phyloP scores from a whole-genome alignment of 2,888 invertebrate genomes.

The Drosophila setosimentum region DNA sequence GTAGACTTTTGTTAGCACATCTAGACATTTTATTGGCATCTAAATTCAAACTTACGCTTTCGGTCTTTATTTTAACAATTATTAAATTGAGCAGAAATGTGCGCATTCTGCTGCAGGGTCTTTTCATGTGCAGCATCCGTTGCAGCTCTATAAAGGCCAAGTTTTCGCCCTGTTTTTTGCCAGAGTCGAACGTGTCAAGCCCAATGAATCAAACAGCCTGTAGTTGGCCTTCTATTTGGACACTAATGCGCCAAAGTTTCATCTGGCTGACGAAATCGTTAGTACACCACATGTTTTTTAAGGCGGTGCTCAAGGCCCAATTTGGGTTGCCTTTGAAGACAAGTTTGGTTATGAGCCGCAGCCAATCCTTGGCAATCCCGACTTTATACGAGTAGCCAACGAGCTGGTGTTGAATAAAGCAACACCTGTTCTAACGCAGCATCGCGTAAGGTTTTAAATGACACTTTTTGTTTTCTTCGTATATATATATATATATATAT shows the following conservation, averaged over 20 bases:
- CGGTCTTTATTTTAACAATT: neutral
- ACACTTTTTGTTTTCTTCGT: constrained; percentile 10
- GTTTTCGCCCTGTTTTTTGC: constrained; percentile 49
- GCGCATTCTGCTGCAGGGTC: constrained; percentile 12
- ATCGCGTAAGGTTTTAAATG: constrained; percentile 41
- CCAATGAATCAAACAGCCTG: constrained; percentile 21
- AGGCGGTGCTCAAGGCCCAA: constrained; percentile 42
- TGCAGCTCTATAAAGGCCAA: constrained; percentile 16
- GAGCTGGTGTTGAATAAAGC: constrained; percentile 43
- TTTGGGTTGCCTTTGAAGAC: constrained; percentile 39
- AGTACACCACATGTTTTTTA: constrained; percentile 29
- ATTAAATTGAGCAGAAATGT: constrained; percentile 25
- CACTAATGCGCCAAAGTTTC: constrained; percentile 36
- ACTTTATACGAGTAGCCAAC: constrained; percentile 36
- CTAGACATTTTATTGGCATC: neutral
- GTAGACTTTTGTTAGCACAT: constrained; percentile 21
- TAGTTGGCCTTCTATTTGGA: constrained; percentile 35
- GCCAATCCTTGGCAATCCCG: constrained; percentile 46
- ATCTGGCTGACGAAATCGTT: constrained; percentile 36
- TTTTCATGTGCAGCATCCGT: constrained; percentile 12
- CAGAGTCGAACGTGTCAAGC: constrained; percentile 21
- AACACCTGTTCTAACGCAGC: constrained; percentile 25
- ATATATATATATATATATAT: neutral
- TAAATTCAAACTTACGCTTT: constrained; percentile 1
- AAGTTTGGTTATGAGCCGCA: constrained; percentile 21